phyloP scores from a whole-genome alignment of 2,888 invertebrate genomes.

The Eretmocerus hayati region DNA sequence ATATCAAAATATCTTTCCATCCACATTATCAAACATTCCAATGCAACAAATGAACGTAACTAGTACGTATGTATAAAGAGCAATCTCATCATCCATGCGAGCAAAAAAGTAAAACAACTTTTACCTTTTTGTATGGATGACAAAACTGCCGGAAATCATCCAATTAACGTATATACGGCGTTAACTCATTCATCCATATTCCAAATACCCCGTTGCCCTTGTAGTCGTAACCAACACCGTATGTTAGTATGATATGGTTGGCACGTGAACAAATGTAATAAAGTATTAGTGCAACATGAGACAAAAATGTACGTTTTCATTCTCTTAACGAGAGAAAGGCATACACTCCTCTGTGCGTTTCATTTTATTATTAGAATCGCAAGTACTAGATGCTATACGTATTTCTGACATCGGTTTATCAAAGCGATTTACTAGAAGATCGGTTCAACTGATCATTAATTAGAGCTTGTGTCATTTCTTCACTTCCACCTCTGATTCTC shows the following conservation, averaged over 20 bases:
- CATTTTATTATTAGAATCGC: slow-evolving; percentile 42
- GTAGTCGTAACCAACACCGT: too few species aligned
- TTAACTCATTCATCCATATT: slow-evolving; percentile 11
- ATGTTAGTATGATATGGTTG: too few species aligned
- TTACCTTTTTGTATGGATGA: too few species aligned
- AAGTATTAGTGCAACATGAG: background rate
- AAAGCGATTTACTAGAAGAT: background rate
- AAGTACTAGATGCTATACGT: background rate
- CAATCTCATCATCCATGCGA: too few species aligned
- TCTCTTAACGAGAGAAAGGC: slow-evolving; percentile 14
- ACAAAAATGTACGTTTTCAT: background rate
- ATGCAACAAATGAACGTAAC: too few species aligned
- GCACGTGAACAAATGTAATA: too few species aligned
- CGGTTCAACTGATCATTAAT: slow-evolving; percentile 3
- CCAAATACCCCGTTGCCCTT: slow-evolving; percentile 11
- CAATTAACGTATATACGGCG: slow-evolving; percentile 5
- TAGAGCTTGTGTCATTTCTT: slow-evolving; percentile 12
- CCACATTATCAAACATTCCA: too few species aligned
- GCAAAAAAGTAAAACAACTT: too few species aligned
- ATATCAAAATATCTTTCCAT: too few species aligned
- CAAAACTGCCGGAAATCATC: too few species aligned
- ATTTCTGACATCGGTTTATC: slow-evolving; percentile 5
- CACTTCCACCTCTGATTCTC: background rate
- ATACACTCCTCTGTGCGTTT: too few species aligned
- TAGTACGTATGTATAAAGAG: too few species aligned